These are phyloP conservation scores for Asarcornis scutulata DNA, from an alignment of 2,113 vertebrate genomes.

Conservation along the genomic window DNA sequence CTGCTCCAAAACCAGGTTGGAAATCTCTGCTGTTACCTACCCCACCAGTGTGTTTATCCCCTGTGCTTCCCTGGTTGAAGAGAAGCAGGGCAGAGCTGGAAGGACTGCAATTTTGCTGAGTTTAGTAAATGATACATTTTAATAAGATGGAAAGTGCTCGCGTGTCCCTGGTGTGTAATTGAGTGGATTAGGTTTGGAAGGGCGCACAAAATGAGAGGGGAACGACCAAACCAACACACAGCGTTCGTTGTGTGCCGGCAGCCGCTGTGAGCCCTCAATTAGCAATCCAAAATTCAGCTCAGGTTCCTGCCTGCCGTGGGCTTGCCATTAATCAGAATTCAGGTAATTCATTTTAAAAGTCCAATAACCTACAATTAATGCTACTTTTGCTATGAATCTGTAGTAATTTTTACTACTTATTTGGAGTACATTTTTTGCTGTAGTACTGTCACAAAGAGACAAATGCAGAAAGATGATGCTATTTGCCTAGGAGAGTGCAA, in stretches of 20 bases:
- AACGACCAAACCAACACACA: background rate
- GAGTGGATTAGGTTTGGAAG: background rate
- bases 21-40: background rate
- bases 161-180: background rate
- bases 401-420: background rate
- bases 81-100: background rate
- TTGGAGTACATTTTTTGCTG: background rate
- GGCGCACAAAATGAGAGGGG: background rate
- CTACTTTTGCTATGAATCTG: background rate
- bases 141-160: background rate
- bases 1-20: background rate
- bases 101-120: background rate
- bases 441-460: background rate
- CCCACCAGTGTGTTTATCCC: background rate
- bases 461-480: background rate
- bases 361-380: conserved; percentile 40
- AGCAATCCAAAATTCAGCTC: background rate
- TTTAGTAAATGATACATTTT: background rate
- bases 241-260: background rate
- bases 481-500: background rate
- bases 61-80: background rate
- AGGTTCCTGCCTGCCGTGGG: background rate
- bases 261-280: background rate
- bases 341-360: conserved; percentile 9
- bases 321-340: conserved; percentile 15